Conservation (phyloP, 1,140 invertebrate species). For the Adoxophyes honmai region DNA sequence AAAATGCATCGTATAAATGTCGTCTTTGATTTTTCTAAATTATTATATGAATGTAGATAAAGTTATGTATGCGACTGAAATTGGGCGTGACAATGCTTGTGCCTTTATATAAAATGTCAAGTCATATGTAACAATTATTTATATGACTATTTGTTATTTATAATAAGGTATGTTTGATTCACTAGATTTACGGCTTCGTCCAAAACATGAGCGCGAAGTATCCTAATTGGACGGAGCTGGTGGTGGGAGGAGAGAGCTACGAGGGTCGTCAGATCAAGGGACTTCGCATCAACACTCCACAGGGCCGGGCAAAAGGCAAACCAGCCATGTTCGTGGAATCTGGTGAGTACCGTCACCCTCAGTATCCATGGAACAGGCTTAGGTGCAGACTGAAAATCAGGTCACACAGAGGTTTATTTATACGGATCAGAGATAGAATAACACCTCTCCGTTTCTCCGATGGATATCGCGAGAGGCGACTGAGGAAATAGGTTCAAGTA, state of each 20-base stretch:
- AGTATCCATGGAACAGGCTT: no score
- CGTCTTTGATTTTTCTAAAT: no score
- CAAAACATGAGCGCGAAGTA: conserved; percentile 38
- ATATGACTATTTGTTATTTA: not conserved
- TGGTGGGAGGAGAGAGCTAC: conserved; percentile 50
- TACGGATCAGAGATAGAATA: no score
- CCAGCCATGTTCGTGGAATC: conserved; percentile 64
- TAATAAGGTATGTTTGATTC: not conserved
- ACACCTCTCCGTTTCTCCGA: no score
- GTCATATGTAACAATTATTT: not conserved
- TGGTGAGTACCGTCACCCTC: conserved; percentile 40
- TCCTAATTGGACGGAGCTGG: conserved; percentile 37
- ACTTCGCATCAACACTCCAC: conserved; percentile 50
- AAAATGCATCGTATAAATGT: no score
- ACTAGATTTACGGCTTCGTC: conserved; percentile 52
- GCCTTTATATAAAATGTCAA: no score
- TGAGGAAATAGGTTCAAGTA: no score
- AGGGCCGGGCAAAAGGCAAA: conserved; percentile 29
- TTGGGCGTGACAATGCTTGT: no score
- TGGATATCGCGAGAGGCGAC: no score
- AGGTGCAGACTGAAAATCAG: no score
- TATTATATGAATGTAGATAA: not conserved
- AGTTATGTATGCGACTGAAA: not conserved
- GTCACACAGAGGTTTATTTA: no score
- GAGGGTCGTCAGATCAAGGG: conserved; percentile 53